Base-by-base conservation (phyloP, 1,140 invertebrate species). In the Philaenus spumarius region DNA sequence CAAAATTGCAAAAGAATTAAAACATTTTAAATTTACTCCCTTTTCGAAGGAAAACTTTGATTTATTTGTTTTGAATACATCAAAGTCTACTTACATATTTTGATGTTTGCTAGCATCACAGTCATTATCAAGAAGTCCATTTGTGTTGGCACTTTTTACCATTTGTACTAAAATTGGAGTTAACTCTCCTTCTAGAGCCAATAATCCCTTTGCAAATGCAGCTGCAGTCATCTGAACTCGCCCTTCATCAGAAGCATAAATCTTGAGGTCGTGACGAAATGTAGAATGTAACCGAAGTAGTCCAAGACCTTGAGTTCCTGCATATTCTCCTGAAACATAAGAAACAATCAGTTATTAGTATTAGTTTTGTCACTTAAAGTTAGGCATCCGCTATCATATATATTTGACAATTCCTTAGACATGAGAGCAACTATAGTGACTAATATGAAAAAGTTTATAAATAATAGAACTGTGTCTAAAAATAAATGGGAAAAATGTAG, bases 111-210 rank as follows among this genome's bases (percentile, higher is more conserved):
- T 93, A 19, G 91, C 94, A 73, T 97, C 95, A 69, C 93, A 95
- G 71, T 99, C 96, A 70, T 98, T 97, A 71, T 99, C 97, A 23
- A 99, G 73, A 11, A 99, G 73, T 2, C 97, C 96, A 76, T 99
- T 99, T 0, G 96, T 99, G 69, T 99, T 98, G 1, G 96, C 96
- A 67, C 91, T 96, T 73, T 99, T 99, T 1, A 99, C 97, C 97
- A 99, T 99, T 75, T 99, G 97, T 12, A 98, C 95, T 14, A 99
- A 76, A 71, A 99, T 99, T 0, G 97, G 97, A 0, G 97, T 97
- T 2, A 99, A 77, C 75, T 99, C 96, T 9, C 97, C 97, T 76
- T 99, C 97, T 34, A 99, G 72, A 0, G 97, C 97, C 0, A 99
- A 75, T 20, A 99, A 75, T 11, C 97, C 96, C 77, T 98, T 99